Conservation (phyloP, 2,888 invertebrate genomes). For the Mesorhabditis belari region DNA sequence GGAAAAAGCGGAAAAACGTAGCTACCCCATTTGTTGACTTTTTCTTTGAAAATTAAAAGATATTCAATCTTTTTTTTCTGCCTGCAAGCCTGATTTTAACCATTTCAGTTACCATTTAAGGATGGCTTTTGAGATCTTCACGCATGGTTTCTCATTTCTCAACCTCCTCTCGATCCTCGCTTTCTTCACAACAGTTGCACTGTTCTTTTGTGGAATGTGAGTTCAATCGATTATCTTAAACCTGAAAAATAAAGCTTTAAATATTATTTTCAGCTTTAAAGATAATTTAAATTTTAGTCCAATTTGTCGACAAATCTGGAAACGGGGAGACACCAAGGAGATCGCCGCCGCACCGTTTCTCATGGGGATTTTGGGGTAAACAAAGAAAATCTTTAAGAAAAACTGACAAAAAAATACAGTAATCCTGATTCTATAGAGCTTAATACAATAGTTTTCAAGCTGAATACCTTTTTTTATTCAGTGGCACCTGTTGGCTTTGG, state of each 20-base stretch:
- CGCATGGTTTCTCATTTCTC: slow-evolving; percentile 44
- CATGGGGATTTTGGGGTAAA: slow-evolving; percentile 50
- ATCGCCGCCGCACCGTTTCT: slow-evolving; percentile 51
- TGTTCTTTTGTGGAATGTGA: slow-evolving; percentile 80
- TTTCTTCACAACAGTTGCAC: slow-evolving; percentile 72
- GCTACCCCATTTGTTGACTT: too few relatives aligned
- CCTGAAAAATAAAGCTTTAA: slow-evolving; percentile 17
- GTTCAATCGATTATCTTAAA: too few relatives aligned
- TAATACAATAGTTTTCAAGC: too few relatives aligned
- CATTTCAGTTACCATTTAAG: too few relatives aligned
- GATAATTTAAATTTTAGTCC: slow-evolving; percentile 33
- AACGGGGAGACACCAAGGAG: slow-evolving; percentile 49
- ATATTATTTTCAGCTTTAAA: not conserved
- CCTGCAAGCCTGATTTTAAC: too few relatives aligned
- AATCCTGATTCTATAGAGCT: too few relatives aligned
- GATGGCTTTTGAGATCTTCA: slow-evolving; percentile 50
- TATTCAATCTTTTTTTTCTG: too few relatives aligned
- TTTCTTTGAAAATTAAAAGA: too few relatives aligned
- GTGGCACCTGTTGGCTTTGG: slow-evolving; percentile 49
- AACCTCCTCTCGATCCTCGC: slow-evolving; percentile 58
- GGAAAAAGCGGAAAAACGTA: too few relatives aligned
- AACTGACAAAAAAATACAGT: too few relatives aligned
- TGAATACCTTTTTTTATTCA: slow-evolving; percentile 8
- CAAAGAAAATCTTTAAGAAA: not conserved
- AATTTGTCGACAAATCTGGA: slow-evolving; percentile 52